A percentile compares a stretch with the other conserved stretches of the same genome.
phyloP scores from a whole-genome alignment of 2,113 vertebrate species.

The Tragelaphus buxtoni region DNA sequence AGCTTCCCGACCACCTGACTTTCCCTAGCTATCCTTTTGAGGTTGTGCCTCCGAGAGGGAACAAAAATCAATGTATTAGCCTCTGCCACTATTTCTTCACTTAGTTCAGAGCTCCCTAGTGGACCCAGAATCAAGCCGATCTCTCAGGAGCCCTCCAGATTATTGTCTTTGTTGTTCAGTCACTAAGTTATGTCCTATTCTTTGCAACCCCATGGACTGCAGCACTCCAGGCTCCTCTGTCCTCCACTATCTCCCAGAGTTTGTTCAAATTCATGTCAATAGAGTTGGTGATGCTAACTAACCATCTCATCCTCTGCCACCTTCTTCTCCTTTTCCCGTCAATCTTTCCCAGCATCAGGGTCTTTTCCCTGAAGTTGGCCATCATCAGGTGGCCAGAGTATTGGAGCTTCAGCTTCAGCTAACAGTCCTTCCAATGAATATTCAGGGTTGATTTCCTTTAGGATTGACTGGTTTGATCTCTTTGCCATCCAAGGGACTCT shows the following conservation, averaged over 20 bases:
- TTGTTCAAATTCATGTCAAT: background rate
- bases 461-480: background rate
- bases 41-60: background rate
- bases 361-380: background rate
- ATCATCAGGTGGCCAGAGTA: background rate
- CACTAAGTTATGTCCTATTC: background rate
- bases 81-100: background rate
- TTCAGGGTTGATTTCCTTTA: background rate
- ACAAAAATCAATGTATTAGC: background rate
- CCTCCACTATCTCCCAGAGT: background rate
- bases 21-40: background rate
- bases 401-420: background rate
- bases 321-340: background rate
- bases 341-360: background rate
- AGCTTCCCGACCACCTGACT: background rate
- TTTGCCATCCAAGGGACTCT: background rate
- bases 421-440: background rate
- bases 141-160: background rate
- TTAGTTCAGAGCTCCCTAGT: background rate
- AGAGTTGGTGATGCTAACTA: background rate
- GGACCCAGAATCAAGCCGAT: background rate
- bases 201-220: background rate
- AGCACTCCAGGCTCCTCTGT: background rate
- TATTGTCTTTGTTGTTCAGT: background rate
- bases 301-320: background rate